Evolutionary conservation across 2,797 vertebrate species (phyloP), one percentile per base, ranked within the genome.

Genomic region (Sebastes vulpes): DNA sequence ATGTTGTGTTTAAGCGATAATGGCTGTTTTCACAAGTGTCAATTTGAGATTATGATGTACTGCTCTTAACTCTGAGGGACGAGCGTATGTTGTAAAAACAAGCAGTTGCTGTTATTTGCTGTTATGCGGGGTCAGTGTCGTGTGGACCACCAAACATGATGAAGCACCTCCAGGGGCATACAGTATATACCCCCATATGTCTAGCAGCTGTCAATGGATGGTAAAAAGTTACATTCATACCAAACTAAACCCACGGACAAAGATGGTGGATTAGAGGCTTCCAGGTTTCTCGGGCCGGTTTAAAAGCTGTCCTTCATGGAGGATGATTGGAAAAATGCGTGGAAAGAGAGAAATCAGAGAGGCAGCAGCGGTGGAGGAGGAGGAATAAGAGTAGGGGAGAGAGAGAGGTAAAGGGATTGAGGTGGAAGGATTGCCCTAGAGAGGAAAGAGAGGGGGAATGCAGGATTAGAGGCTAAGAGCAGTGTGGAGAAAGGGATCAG

Each of bases 401-500:
- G 61, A 79, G 63, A 79, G 54, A 72, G 65, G 79, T 65, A 65
- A 83, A 84, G 56, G 60, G 72, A 77, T 46, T 67, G 81, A 80
- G 68, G 82, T 79, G 79, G 81, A 85, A 73, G 77, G 67, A 65
- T 83, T 71, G 75, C 76, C 72, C 52, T 21, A 50, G 81, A 86
- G 82, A 87, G 87, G 85, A 83, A 84, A 68, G 81, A 81, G 89
- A 82, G 69, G 78, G 87, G 83, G 84, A 83, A 80, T 83, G 81
- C 61, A 85, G 87, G 90, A 93, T 92, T 91, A 91, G 75, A 92
- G 72, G 65, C 82, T 85, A 87, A 89, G 87, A 89, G 87, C 75
- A 87, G 82, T 88, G 89, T 90, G 89, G 91, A 92, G 85, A 92
- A 86, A 81, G 72, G 71, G 87, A 91, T 89, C 81, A 86, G 84